Evolutionary conservation across 2,888 invertebrate genomes (phyloP), one percentile per base, ranked within the genome.

Genomic region (Meta bourneti): DNA sequence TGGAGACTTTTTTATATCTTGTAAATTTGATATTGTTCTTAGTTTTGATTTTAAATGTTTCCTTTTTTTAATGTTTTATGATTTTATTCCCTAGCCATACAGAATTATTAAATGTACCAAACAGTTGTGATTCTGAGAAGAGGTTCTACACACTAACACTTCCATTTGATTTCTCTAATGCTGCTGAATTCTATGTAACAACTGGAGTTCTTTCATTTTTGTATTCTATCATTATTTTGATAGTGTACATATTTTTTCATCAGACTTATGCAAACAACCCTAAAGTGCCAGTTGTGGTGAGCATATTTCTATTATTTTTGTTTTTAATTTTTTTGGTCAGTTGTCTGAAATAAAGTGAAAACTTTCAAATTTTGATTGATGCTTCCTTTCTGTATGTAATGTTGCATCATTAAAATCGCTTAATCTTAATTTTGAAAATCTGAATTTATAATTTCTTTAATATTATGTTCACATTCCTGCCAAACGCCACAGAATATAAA

Each of bases 181-280:
- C 96, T 94, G 95, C 96, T 1, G 95, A 96, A 95, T 97, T 97
- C 95, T 97, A 96, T 94, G 97, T 97, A 77, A 96, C 96, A 86
- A 96, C 96, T 90, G 97, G 97, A 72, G 96, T 97, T 52, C 95
- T 97, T 82, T 96, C 96, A n/a, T 96, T 97, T 94, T 95, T 97
- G 69, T 96, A 96, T 94, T 95, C 95, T 84, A 93, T 96, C 51
- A 95, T 94, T n/a, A 94, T 95, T 70, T 93, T 95, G 13, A 94
- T 95, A 81, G 93, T 96, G 92, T 96, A 96, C 94, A 94, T 96
- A 80, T 94, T 95, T 82, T 89, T 82, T 49, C 90, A 91, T 69
- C 89, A 89, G 61, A 49, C 61, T 9, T 93, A 93, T 83, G 75
- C 83, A 13, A 78, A 91, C 51, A 91, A 93, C 61, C 71, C 83